These are phyloP conservation scores for Antrozous pallidus DNA, from an alignment of 2,797 vertebrate genomes.

Conservation along the genomic window DNA sequence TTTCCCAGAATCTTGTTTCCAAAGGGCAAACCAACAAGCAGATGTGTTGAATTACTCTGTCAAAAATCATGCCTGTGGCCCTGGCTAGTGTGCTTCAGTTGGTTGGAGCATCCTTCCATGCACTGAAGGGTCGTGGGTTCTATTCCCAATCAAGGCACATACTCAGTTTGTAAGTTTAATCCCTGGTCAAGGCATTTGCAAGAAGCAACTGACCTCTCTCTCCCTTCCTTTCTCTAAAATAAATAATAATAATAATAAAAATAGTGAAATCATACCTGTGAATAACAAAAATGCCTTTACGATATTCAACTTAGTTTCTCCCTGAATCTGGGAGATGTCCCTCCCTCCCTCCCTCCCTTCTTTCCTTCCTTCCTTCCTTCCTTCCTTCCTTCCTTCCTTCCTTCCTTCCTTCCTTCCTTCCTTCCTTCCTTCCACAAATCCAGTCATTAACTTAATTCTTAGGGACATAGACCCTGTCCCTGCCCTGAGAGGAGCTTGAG, in stretches of 20 bases:
- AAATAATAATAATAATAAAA: slow-evolving; percentile 8
- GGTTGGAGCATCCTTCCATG: background rate
- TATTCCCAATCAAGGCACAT: background rate
- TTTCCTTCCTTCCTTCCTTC: background rate
- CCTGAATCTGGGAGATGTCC: background rate
- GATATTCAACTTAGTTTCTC: background rate
- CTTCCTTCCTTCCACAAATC: background rate
- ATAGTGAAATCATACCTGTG: slow-evolving; percentile 11
- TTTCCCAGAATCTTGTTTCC: slow-evolving; percentile 50
- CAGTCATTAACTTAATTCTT: background rate
- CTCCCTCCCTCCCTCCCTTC: background rate
- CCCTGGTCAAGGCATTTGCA: background rate
- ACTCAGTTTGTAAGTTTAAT: background rate
- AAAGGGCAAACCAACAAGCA: slow-evolving; percentile 48
- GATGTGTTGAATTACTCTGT: slow-evolving; percentile 47
- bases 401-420: background rate
- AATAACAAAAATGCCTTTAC: slow-evolving; percentile 51
- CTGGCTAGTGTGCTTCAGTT: background rate
- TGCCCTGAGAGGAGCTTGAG: background rate
- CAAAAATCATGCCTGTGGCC: slow-evolving; percentile 34
- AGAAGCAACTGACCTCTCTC: background rate
- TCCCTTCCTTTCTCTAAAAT: background rate
- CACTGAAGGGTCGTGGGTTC: background rate
- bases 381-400: background rate
- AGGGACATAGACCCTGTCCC: background rate